Base-by-base conservation (phyloP, 2,113 vertebrate genomes). In the Gallinago jamesoni region DNA sequence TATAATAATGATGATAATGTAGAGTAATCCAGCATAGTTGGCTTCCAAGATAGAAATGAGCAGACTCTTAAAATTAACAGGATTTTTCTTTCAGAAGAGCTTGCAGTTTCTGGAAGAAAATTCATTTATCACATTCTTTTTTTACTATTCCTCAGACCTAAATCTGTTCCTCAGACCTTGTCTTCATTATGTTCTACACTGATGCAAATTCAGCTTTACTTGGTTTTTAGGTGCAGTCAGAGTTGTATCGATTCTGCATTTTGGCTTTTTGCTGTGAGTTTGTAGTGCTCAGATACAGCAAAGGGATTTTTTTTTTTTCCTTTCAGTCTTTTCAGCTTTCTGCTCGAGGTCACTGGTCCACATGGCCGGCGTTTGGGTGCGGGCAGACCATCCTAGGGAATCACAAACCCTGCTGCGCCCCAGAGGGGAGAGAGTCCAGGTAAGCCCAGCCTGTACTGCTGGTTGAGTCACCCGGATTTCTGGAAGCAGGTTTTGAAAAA, bases 311-410 rank as follows among this genome's bases (percentile, higher is more conserved):
- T 43, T 47, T 59, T 47, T 25, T 82, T 74, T 82, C 47, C 48
- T 93, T 93, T 25, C 53, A 84, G 63, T 74, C 89, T 30, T 52
- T 62, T 79, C 80, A 78, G 48, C 73, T 74, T 37, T 93, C 57
- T 50, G 64, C 70, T 16, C 77, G 90, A 37, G 90, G 96, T 74
- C 79, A 94, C 16, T 75, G 98, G 62, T 98, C 97, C 37, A 97
- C 90, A 7, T 98, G 98, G 98, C 98, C 98, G n/a, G 97, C 96
- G 17, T 96, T 97, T 59, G 77, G 93, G 80, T 95, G 91, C 7
- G 79, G 93, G 52, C 98, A 98, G 89, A 96, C 76, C 5, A 66
- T 98, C 50, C 93, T 92, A 19, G 82, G 80, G 56, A 96, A 94
- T 45, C 95, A 79, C 62, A 96, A 96, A 92, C 97, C 97, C 52